phyloP scores from a whole-genome alignment of 2,888 invertebrate genomes.

The Stenurella melanura region DNA sequence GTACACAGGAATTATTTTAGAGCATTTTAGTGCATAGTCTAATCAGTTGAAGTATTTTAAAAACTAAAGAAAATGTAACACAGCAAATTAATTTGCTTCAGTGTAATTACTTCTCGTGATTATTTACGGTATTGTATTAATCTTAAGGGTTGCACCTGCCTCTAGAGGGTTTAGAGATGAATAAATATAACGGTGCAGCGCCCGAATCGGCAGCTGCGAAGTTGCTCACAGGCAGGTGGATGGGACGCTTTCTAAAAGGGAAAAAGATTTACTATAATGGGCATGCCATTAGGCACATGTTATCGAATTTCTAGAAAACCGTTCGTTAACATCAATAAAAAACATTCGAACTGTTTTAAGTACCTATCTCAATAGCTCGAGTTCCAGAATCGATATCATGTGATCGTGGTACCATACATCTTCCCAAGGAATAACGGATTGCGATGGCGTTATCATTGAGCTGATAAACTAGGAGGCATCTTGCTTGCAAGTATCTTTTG shows the following conservation, averaged over 20 bases:
- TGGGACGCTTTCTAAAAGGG: background rate
- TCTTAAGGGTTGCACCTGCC: slow-evolving; percentile 17
- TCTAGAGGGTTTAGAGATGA: slow-evolving; percentile 12
- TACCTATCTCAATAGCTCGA: background rate
- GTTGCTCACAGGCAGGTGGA: background rate
- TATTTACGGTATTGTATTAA: background rate
- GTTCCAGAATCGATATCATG: background rate
- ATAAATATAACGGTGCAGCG: background rate
- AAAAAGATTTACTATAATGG: slow-evolving; percentile 16
- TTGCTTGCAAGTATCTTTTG: background rate
- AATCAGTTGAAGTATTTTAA: background rate
- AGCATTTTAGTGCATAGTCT: no score
- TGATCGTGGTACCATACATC: background rate
- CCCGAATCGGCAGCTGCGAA: slow-evolving; percentile 5
- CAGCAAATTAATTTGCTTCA: background rate
- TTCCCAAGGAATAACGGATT: background rate
- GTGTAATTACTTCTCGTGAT: slow-evolving; percentile 9
- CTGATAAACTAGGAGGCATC: background rate
- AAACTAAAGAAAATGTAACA: no score
- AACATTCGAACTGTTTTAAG: background rate
- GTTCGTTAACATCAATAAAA: background rate
- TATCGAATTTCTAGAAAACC: slow-evolving; percentile 1
- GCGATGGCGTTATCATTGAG: background rate
- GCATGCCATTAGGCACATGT: slow-evolving; percentile 2
- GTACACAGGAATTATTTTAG: no score